phyloP scores from a whole-genome alignment of 2,797 vertebrate genomes.

The Oreochromis grahami region DNA sequence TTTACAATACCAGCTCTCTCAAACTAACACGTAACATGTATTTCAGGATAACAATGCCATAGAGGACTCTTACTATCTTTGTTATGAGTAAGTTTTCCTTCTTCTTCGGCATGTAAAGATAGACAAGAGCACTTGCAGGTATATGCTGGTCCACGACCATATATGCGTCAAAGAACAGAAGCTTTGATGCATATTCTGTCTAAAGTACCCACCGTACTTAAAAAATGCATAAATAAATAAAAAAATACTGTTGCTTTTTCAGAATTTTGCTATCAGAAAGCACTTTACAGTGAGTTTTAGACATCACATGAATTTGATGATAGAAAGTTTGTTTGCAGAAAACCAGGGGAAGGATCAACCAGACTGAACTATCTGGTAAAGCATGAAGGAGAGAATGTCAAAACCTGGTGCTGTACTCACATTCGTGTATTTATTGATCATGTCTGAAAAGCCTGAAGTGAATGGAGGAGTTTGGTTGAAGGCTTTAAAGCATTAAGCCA shows the following conservation, averaged over 20 bases:
- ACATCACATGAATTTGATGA: background rate
- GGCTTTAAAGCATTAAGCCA: background rate
- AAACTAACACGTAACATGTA: background rate
- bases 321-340: background rate
- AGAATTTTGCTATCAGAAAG: background rate
- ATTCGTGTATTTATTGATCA: background rate
- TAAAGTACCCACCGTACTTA: background rate
- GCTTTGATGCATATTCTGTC: background rate
- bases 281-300: background rate
- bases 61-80: background rate
- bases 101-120: background rate
- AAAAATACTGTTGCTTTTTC: background rate
- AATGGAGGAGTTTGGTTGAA: background rate
- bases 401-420: background rate
- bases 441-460: background rate
- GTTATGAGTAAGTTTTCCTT: background rate
- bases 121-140: background rate
- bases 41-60: background rate
- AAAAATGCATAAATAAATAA: background rate
- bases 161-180: background rate
- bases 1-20: background rate
- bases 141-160: rapidly evolving
- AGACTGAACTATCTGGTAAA: background rate
- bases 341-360: background rate
- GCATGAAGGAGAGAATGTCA: background rate